phyloP scores from a whole-genome alignment of 2,113 vertebrate genomes.

The Hydropotes inermis region DNA sequence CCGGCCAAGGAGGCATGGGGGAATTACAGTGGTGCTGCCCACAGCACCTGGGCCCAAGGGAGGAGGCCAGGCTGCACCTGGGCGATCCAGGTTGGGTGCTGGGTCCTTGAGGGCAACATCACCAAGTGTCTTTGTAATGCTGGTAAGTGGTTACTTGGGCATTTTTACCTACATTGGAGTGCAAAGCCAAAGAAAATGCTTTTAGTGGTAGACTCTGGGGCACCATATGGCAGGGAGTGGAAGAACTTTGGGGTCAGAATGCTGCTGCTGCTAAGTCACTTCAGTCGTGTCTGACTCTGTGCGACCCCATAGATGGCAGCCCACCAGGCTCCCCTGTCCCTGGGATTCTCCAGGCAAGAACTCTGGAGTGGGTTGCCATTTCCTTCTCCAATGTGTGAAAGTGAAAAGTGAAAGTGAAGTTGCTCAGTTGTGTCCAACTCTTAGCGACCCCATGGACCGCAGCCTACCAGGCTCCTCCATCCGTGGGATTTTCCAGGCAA shows the following conservation, averaged over 20 bases:
- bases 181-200: background rate
- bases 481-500: no score
- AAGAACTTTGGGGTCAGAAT: background rate
- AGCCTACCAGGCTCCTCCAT: no score
- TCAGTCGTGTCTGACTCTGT: no score
- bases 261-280: no score
- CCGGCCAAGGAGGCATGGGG: background rate
- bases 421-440: no score
- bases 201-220: background rate
- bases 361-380: no score
- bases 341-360: no score
- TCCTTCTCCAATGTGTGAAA: no score
- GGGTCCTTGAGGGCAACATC: background rate
- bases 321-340: no score
- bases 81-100: background rate
- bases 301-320: no score
- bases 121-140: background rate
- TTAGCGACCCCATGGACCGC: no score
- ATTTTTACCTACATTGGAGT: background rate
- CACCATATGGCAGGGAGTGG: background rate
- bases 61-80: background rate
- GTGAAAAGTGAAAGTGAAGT: no score
- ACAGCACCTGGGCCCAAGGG: background rate
- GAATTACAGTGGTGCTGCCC: background rate
- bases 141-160: background rate